phyloP scores from a whole-genome alignment of 2,113 vertebrate species.

The Rynchops niger region DNA sequence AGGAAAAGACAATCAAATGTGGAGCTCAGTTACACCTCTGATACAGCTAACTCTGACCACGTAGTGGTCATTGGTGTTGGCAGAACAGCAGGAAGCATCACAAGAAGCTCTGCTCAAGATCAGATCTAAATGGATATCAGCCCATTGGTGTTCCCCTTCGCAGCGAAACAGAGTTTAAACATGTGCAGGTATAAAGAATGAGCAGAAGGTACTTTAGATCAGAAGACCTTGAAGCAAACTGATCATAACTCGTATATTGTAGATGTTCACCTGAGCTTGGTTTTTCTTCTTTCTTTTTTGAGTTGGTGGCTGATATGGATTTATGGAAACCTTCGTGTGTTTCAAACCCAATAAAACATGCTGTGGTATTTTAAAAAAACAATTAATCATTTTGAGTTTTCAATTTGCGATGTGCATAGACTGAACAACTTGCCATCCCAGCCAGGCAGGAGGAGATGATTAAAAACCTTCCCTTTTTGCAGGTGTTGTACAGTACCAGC shows the following conservation, averaged over 20 bases:
- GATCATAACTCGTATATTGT: background rate
- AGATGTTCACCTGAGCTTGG: background rate
- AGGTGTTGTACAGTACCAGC: slow-evolving; percentile 6
- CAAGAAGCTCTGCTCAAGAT: background rate
- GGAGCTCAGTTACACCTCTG: background rate
- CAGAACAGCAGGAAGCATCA: background rate
- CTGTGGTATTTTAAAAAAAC: slow-evolving; percentile 16
- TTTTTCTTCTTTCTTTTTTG: background rate
- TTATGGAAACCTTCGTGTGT: background rate
- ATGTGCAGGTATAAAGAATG: rapidly evolving
- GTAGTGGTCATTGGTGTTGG: background rate
- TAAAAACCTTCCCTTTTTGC: background rate
- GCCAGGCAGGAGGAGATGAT: background rate
- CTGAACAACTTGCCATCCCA: background rate
- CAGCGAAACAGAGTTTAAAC: background rate
- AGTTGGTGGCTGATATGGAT: background rate
- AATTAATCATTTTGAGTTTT: slow-evolving; percentile 22
- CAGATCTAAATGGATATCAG: background rate
- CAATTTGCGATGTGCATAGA: background rate
- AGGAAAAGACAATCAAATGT: background rate
- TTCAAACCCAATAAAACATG: background rate
- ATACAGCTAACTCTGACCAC: background rate
- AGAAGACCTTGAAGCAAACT: background rate
- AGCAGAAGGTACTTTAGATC: background rate
- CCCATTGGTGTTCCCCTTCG: background rate